These are phyloP conservation scores for Theonella swinhoei DNA, from an alignment of 37 sponge, comb jelly and placozoan genomes.

Conservation along the genomic window DNA sequence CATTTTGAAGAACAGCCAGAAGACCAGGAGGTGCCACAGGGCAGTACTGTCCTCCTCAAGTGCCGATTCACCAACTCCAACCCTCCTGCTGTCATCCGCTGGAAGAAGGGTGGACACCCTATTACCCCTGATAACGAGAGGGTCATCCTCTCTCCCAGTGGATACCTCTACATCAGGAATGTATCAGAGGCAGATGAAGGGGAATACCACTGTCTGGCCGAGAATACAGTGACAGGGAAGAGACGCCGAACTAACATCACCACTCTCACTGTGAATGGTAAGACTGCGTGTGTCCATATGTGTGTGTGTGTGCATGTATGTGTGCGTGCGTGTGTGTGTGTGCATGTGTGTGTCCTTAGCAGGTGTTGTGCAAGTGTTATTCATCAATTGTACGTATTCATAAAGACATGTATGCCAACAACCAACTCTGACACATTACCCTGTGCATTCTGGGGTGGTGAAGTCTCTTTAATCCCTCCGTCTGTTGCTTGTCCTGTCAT, in stretches of 20 bases:
- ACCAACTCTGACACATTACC: too few relatives aligned
- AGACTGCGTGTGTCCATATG: too few relatives aligned
- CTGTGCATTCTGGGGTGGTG: too few relatives aligned
- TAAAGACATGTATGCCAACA: too few relatives aligned
- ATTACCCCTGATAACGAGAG: neutral
- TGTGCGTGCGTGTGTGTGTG: too few relatives aligned
- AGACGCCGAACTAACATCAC: neutral
- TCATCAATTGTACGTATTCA: too few relatives aligned
- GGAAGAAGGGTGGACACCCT: slow-evolving; percentile 22
- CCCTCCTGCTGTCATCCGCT: slow-evolving; percentile 17
- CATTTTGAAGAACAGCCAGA: neutral
- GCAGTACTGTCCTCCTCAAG: slow-evolving; percentile 1
- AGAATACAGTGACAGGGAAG: slow-evolving; percentile 4
- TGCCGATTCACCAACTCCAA: slow-evolving; percentile 16
- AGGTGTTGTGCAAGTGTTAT: too few relatives aligned
- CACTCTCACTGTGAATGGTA: slow-evolving; percentile 26
- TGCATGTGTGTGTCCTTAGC: too few relatives aligned
- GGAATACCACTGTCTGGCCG: slow-evolving; percentile 19
- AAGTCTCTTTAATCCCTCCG: too few relatives aligned
- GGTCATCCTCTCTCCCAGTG: neutral
- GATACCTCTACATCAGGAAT: slow-evolving; percentile 23
- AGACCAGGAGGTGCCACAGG: neutral
- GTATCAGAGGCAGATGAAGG: slow-evolving; percentile 11
- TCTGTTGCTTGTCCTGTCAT: too few relatives aligned
- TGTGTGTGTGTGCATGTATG: too few relatives aligned